phyloP scores from a whole-genome alignment of 2,888 invertebrate species.

The Minunthozetes semirufus region DNA sequence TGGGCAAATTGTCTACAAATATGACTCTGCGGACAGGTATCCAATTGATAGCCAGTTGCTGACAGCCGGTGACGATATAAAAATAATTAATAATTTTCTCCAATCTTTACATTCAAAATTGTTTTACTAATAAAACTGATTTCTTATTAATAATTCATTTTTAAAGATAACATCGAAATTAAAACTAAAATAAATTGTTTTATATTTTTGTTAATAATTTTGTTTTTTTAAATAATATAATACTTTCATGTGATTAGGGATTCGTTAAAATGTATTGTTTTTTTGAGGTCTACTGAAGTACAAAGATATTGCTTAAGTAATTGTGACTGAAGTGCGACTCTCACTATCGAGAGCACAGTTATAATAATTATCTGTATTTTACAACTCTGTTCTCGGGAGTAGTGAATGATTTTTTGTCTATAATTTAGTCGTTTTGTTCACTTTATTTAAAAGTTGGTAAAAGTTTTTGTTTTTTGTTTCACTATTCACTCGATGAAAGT shows the following conservation, averaged over 20 bases:
- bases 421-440: conserved; percentile 13
- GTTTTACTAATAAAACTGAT: conserved; percentile 10
- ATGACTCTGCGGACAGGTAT: neutral
- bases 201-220: neutral
- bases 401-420: neutral
- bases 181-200: conserved; percentile 3
- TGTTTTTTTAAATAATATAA: neutral
- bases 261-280: neutral
- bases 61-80: conserved; percentile 16
- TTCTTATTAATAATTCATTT: neutral
- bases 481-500: no score
- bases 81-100: conserved; percentile 4
- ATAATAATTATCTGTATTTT: neutral
- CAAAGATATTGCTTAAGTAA: conserved; percentile 31
- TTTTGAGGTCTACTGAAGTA: conserved; percentile 13
- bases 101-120: neutral
- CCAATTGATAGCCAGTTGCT: conserved; percentile 1
- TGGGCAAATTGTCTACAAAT: neutral
- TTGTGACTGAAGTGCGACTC: conserved; percentile 29
- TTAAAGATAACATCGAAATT: conserved; percentile 12
- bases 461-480: neutral
- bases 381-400: neutral
- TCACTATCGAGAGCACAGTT: conserved; percentile 15
- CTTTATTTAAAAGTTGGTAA: neutral
- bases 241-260: conserved; percentile 27